Percentiles rank a stretch among this genome's conserved stretches.
These are phyloP conservation scores for Trichomycterus rosablanca DNA, from an alignment of 2,113 vertebrate genomes.

Conservation along the genomic window DNA sequence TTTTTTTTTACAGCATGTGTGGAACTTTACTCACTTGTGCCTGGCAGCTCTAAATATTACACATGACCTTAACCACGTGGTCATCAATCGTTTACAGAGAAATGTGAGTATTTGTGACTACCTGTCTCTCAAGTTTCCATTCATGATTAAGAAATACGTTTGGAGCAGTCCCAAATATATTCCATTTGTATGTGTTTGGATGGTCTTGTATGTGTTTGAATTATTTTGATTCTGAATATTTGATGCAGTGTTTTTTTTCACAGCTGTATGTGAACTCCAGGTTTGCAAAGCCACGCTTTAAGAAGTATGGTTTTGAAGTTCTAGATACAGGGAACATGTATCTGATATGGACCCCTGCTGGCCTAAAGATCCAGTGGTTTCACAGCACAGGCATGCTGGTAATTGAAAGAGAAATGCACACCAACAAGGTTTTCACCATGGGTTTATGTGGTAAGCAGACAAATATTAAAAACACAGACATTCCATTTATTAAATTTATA, in stretches of 20 bases:
- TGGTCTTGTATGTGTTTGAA: not conserved
- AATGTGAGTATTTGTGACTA: constrained; percentile 65
- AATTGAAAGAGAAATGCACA: constrained; percentile 74
- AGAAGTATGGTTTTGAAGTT: constrained; percentile 85
- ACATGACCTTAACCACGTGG: constrained; percentile 75
- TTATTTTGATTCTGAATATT: not conserved
- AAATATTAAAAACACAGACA: not conserved
- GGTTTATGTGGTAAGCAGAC: constrained; percentile 83
- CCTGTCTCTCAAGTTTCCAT: not conserved
- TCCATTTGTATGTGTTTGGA: not conserved
- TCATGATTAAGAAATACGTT: no score
- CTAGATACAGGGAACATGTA: constrained; percentile 95
- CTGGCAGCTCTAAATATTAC: constrained; percentile 82
- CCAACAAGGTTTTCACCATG: constrained; percentile 64
- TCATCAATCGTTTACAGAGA: constrained; percentile 81
- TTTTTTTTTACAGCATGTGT: constrained; percentile 53
- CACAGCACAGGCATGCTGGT: constrained; percentile 92
- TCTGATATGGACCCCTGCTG: constrained; percentile 77
- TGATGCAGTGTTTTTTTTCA: constrained; percentile 1
- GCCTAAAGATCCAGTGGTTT: constrained; percentile 88
- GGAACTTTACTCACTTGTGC: constrained; percentile 82
- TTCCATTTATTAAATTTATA: not conserved
- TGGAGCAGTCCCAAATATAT: no score
- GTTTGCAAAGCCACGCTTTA: constrained; percentile 80
- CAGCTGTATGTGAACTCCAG: constrained; percentile 85